These are phyloP conservation scores for Monodelphis domestica DNA, from an alignment of 2,797 vertebrate species.

Conservation along the genomic window DNA sequence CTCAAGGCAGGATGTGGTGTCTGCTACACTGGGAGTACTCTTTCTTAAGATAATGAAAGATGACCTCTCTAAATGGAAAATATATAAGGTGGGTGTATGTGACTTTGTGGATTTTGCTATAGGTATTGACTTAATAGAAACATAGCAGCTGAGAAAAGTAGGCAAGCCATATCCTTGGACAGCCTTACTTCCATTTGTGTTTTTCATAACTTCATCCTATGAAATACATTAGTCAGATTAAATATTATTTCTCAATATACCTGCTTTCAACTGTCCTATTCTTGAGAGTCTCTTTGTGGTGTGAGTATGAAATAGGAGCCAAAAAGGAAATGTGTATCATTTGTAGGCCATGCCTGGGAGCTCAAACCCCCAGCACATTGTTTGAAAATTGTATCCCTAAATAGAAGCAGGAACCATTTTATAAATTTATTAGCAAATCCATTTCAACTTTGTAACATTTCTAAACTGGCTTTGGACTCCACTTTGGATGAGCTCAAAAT, in stretches of 20 bases:
- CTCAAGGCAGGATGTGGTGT: neutral
- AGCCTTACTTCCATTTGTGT: neutral
- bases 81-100: neutral
- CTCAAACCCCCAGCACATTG: neutral
- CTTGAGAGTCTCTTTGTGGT: neutral
- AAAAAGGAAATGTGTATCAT: neutral
- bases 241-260: neutral
- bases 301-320: neutral
- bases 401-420: neutral
- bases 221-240: neutral
- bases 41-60: neutral
- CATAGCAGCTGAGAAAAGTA: neutral
- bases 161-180: neutral
- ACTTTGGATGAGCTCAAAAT: neutral
- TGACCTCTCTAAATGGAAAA: neutral
- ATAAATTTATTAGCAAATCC: neutral
- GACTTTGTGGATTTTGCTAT: neutral
- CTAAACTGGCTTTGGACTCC: neutral
- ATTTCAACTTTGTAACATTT: neutral
- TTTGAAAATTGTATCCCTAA: neutral
- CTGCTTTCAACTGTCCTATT: neutral
- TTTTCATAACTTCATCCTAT: neutral
- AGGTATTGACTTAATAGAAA: neutral
- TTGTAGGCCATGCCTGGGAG: neutral
- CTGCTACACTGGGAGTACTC: neutral